Evolutionary conservation across 30 jellyfish, hydroid and myxozoan genomes (phyloP).

Genomic region (Cassiopea xamachana): DNA sequence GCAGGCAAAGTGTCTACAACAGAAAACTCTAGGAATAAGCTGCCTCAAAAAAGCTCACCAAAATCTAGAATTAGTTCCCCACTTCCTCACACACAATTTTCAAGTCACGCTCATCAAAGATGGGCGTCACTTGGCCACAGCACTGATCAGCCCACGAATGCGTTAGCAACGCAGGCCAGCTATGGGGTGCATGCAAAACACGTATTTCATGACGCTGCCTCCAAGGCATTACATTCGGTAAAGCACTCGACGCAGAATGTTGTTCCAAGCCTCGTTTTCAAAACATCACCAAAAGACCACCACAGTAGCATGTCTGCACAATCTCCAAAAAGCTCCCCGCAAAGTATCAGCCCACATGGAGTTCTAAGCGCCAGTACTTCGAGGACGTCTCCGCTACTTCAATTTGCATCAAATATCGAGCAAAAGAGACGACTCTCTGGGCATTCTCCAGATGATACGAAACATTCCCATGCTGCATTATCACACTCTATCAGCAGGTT

Average conservation of each 20-base stretch:
- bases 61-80: not conserved
- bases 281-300: slow-evolving; percentile 58
- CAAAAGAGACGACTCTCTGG: slow-evolving; percentile 59
- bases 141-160: not conserved
- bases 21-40: not conserved
- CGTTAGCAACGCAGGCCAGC: not conserved
- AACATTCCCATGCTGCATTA: slow-evolving; percentile 23
- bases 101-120: not conserved
- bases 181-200: slow-evolving; percentile 3
- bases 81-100: slow-evolving; percentile 12
- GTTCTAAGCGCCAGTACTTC: slow-evolving; percentile 28
- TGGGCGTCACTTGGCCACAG: slow-evolving; percentile 3
- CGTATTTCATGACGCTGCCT: slow-evolving; percentile 4
- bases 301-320: slow-evolving; percentile 45
- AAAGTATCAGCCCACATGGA: slow-evolving; percentile 49
- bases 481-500: slow-evolving; percentile 71
- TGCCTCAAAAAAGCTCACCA: slow-evolving; percentile 19
- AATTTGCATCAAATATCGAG: slow-evolving; percentile 39
- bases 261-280: slow-evolving; percentile 27
- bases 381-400: slow-evolving; percentile 67
- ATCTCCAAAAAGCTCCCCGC: slow-evolving; percentile 64
- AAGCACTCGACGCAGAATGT: slow-evolving; percentile 2
- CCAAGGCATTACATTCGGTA: not conserved
- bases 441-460: slow-evolving; percentile 63
- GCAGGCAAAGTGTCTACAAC: not conserved